A percentile compares a stretch with the other conserved stretches of the same genome.
phyloP scores from a whole-genome alignment of 2,888 invertebrate genomes.

The Acanthosoma haemorrhoidale region DNA sequence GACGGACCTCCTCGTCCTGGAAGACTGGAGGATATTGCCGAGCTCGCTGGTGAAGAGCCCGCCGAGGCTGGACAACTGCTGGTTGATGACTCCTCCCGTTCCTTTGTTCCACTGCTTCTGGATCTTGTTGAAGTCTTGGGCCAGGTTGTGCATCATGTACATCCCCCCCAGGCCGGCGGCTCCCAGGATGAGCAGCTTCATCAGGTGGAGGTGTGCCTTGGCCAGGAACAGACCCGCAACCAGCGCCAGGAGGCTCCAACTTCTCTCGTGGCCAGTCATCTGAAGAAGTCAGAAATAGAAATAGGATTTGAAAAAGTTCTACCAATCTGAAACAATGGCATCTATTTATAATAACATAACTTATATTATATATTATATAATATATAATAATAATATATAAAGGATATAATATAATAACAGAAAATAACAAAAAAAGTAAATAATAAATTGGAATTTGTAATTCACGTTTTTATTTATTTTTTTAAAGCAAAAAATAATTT shows the following conservation, averaged over 20 bases:
- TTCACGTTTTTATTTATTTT: no score
- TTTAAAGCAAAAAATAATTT: no score
- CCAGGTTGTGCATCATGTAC: constrained; percentile 50
- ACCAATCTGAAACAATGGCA: no score
- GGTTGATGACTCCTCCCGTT: constrained; percentile 17
- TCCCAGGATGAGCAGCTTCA: constrained; percentile 47
- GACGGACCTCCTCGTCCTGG: constrained; percentile 39
- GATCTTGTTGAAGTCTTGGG: constrained; percentile 48
- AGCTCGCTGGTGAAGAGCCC: constrained; percentile 1
- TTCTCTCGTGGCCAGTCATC: not conserved
- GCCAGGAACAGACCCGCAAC: constrained; percentile 24
- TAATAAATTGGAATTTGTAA: no score
- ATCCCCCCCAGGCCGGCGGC: constrained; percentile 49
- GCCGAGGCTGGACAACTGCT: not conserved
- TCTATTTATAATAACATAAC: no score
- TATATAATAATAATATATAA: no score
- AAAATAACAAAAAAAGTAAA: no score
- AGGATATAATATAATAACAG: no score
- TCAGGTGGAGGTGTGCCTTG: constrained; percentile 45
- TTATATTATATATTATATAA: no score
- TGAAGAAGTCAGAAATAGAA: no score
- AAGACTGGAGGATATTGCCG: constrained; percentile 37
- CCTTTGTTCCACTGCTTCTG: constrained; percentile 37
- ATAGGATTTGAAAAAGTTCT: no score
- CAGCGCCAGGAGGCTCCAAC: constrained; percentile 8